A percentile compares a stretch with the other conserved stretches of the same genome.
These are phyloP conservation scores for Pachyramphus minor DNA, from an alignment of 2,113 vertebrate species.

Conservation along the genomic window DNA sequence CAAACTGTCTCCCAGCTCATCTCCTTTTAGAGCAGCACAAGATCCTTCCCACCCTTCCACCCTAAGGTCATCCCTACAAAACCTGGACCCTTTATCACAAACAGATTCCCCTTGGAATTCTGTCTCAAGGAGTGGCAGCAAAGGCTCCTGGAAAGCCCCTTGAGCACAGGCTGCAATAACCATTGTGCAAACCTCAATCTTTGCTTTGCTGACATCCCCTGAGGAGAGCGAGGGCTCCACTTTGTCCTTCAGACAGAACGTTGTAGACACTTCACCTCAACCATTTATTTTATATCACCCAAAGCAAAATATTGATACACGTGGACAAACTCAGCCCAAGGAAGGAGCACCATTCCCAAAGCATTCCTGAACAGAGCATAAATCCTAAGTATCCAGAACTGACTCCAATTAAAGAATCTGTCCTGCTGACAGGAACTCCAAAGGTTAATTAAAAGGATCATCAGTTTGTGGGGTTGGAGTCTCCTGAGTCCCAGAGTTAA, in stretches of 20 bases:
- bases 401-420: not conserved
- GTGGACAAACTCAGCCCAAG: conserved; percentile 64
- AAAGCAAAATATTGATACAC: conserved; percentile 71
- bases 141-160: not conserved
- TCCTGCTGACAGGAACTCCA: not conserved
- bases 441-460: conserved; percentile 21
- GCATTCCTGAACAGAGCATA: conserved; percentile 54
- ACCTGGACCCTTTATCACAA: not conserved
- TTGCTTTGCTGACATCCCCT: not conserved
- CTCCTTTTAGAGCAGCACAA: not conserved
- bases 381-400: conserved; percentile 32
- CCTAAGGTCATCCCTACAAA: not conserved
- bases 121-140: not conserved
- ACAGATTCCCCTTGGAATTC: not conserved
- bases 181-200: not conserved
- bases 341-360: conserved; percentile 37
- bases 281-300: conserved; percentile 64
- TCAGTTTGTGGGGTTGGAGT: not conserved
- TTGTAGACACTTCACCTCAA: conserved; percentile 41
- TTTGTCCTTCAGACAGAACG: conserved; percentile 39
- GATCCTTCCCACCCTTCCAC: not conserved
- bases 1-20: not conserved
- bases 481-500: not conserved
- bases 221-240: not conserved
- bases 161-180: not conserved